Evolutionary conservation across 2,113 vertebrate genomes (phyloP).

Genomic region (Epinephelus fuscoguttatus): DNA sequence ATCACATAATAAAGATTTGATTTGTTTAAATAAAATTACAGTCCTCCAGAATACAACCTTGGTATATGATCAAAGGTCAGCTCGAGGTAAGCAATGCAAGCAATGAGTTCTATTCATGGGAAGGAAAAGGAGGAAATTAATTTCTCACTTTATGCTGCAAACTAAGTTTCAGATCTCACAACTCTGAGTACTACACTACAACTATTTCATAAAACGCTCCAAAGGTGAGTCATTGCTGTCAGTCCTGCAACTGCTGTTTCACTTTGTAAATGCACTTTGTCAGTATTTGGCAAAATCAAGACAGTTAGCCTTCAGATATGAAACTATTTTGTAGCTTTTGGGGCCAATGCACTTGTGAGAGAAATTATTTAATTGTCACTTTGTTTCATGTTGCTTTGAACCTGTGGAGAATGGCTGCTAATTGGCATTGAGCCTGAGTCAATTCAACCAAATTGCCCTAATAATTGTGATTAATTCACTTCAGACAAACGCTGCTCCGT

Average conservation of each 20-base stretch:
- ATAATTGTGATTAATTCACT: constrained; percentile 21
- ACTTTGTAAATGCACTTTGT: neutral
- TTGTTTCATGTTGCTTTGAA: neutral
- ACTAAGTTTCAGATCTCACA: neutral
- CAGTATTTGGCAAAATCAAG: neutral
- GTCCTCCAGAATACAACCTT: constrained; percentile 64
- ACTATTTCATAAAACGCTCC: neutral
- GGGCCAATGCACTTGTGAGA: neutral
- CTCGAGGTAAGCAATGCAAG: constrained; percentile 56
- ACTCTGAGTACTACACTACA: neutral
- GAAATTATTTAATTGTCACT: neutral
- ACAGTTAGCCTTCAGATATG: neutral
- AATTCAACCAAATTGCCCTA: neutral
- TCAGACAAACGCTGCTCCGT: constrained; percentile 7
- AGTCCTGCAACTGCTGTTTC: neutral
- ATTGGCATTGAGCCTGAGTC: neutral
- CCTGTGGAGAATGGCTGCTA: constrained; percentile 3
- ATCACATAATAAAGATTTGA: constrained; percentile 66
- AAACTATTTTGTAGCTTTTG: neutral
- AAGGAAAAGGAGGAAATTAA: neutral
- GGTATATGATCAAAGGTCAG: constrained; percentile 40
- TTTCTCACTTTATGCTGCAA: neutral
- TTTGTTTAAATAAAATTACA: constrained; percentile 74
- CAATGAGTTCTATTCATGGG: constrained; percentile 50
- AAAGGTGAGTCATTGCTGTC: neutral